phyloP scores from a whole-genome alignment of 2,113 vertebrate species.

The Phylloscopus whistleri region DNA sequence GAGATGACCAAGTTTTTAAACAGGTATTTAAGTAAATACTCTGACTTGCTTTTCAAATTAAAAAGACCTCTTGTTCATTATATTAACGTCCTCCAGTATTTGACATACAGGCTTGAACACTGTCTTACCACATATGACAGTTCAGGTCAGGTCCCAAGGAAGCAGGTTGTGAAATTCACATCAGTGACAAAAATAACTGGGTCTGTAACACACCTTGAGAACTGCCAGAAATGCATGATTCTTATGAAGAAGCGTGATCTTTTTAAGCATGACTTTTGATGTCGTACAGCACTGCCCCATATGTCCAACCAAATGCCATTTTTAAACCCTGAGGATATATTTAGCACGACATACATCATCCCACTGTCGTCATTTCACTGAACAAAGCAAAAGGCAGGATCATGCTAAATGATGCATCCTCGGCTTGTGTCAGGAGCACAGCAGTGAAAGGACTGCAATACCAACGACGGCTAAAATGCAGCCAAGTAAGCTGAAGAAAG shows the following conservation, averaged over 20 bases:
- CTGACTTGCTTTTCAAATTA: background rate
- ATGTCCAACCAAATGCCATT: conserved; percentile 60
- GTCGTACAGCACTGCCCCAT: conserved; percentile 4
- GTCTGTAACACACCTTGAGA: conserved; percentile 8
- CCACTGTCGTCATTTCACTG: conserved; percentile 23
- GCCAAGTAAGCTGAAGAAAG: background rate
- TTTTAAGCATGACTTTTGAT: background rate
- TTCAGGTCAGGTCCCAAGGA: background rate
- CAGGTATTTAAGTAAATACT: background rate
- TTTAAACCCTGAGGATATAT: conserved; percentile 52
- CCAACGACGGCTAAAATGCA: background rate
- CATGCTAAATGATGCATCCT: conserved; percentile 44
- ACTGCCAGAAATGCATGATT: background rate
- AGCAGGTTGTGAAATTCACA: background rate
- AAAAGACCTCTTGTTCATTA: background rate
- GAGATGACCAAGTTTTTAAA: background rate
- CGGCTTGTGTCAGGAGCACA: background rate
- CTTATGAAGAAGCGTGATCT: background rate
- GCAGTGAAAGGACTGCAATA: background rate
- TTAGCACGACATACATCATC: conserved; percentile 54
- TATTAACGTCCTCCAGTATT: background rate
- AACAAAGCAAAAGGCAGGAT: conserved; percentile 27
- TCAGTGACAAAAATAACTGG: background rate
- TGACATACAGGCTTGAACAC: background rate
- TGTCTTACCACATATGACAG: background rate